A percentile compares a stretch with the other conserved stretches of the same genome.
Evolutionary conservation across 2,113 vertebrate species (phyloP).

Genomic region (Myrmophylax atrothorax): DNA sequence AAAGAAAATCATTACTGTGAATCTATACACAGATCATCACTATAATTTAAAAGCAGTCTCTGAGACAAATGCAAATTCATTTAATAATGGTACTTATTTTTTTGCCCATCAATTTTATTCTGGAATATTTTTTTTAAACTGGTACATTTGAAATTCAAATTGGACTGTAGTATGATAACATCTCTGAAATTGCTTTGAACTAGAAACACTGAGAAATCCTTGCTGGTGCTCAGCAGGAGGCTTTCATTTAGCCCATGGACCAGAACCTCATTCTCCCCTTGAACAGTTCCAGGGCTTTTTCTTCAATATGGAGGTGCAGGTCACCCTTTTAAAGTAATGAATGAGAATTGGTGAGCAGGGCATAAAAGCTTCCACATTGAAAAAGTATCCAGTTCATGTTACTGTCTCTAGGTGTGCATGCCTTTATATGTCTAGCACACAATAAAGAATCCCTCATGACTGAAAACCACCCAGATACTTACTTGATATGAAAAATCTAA

Average conservation of each 20-base stretch:
- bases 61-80: not conserved
- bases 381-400: not conserved
- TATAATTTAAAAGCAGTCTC: not conserved
- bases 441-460: not conserved
- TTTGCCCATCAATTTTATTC: not conserved
- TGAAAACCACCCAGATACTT: not conserved
- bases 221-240: not conserved
- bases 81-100: not conserved
- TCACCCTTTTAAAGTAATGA: not conserved
- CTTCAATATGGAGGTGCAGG: not conserved
- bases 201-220: not conserved
- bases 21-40: not conserved
- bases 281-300: not conserved
- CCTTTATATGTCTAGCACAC: not conserved
- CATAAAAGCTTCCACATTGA: not conserved
- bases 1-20: not conserved
- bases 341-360: not conserved
- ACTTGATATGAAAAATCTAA: not conserved
- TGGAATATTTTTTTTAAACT: not conserved
- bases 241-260: not conserved
- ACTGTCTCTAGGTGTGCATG: not conserved
- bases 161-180: not conserved
- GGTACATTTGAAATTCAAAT: conserved; percentile 33
- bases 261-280: not conserved
- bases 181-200: not conserved